Conservation (phyloP, 2,797 vertebrate genomes). For the Rhadinocentrus ornatus region DNA sequence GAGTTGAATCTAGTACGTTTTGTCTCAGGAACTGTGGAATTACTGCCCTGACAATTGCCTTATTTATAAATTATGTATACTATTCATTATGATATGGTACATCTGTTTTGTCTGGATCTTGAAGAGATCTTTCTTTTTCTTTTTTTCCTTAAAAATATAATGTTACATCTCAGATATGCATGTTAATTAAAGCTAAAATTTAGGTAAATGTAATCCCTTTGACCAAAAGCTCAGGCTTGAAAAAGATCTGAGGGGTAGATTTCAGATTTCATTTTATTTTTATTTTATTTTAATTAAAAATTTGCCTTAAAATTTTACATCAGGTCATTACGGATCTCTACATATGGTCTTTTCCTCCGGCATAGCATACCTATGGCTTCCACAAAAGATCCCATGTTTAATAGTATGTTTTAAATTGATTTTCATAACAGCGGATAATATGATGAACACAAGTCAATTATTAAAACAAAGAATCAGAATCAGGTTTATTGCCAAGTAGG, state of each 20-base stretch:
- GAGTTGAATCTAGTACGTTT: background rate
- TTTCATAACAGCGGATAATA: no score
- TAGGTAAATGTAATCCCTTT: background rate
- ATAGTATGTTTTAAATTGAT: background rate
- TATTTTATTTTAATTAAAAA: background rate
- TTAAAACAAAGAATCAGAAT: no score
- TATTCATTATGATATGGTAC: background rate
- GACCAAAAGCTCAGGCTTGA: background rate
- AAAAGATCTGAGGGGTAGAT: background rate
- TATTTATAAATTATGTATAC: background rate
- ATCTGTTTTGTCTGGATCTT: background rate
- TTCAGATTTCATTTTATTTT: background rate
- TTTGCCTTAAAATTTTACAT: background rate
- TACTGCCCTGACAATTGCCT: background rate
- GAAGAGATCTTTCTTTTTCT: background rate
- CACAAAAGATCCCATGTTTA: background rate
- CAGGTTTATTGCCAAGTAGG: no score
- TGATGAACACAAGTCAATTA: no score
- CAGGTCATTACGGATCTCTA: background rate
- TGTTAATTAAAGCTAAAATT: background rate
- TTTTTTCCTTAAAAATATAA: background rate
- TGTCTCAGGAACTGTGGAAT: background rate
- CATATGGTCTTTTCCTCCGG: background rate
- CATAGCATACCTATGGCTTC: background rate
- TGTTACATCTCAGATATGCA: background rate